Base-by-base conservation (phyloP, 2,888 invertebrate species). In the Matsumyia berberina region DNA sequence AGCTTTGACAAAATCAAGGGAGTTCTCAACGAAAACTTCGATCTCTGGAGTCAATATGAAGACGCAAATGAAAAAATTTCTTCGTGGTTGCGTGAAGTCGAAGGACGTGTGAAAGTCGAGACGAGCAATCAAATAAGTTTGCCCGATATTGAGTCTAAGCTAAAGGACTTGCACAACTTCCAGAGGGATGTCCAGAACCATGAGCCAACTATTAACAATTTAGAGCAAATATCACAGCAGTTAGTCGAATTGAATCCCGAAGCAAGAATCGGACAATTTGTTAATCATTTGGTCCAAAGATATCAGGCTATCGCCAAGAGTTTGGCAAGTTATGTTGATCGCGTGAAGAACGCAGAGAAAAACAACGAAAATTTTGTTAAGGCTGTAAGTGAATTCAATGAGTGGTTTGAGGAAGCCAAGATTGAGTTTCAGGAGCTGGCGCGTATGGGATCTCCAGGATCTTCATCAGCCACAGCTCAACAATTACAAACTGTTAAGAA, bases 11-110 rank as follows among this genome's bases (percentile, higher is more conserved):
- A 94, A 88, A 96, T 96, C 3, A 95, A 95, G 89, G 87, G 87
- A 19, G 92, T 94, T 64, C 91, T 97, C 0, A 94, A 95, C 87
- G 94, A 94, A 87, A 95, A 96, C 88, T 94, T 96, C 8, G 93
- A 93, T 31, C 92, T 96, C 8, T 97, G 97, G 95, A 94, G 95
- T 87, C 94, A 95, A 86, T 97, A 97, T 90, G 97, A 98, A 89
- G 92, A 93, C 7, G 92, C 95, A 17, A 94, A 96, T 66, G 97
- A 97, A 88, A 94, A 94, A 81, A 93, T 97, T 1, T 93, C 95
- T 0, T 93, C 94, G 7, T 96, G 96, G 96, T 89, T 97, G 17
- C 96, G 96, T 89, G 95, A 96, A 64, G 94, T 95, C 83, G 97
- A 97, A 92, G 95, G 94, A 76, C 94, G 93, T 89, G 94, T 96